Conservation (phyloP, 2,888 invertebrate species). For the Phengaris arion region DNA sequence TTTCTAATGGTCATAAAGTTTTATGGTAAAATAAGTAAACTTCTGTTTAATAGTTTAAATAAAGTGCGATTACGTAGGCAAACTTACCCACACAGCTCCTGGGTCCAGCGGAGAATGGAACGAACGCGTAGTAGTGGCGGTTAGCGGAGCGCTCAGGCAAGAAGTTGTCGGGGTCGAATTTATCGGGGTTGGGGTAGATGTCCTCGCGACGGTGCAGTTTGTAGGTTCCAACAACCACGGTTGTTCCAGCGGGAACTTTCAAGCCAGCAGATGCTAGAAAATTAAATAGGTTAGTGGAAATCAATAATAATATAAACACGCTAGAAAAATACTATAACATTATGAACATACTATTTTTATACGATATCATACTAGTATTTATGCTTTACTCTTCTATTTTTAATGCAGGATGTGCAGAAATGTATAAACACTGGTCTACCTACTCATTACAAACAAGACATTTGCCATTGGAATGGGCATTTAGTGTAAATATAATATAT, state of each 20-base stretch:
- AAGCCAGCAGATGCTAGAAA: slow-evolving; percentile 81
- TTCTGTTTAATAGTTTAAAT: neutral
- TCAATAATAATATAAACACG: neutral
- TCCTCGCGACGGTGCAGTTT: slow-evolving; percentile 85
- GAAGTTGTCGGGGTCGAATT: slow-evolving; percentile 92
- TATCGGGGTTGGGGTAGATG: slow-evolving; percentile 86
- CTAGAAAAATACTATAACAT: too few species aligned
- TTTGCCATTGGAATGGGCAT: too few species aligned
- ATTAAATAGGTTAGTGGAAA: neutral
- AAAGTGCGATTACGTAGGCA: too few species aligned
- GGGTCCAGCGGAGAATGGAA: slow-evolving; percentile 91
- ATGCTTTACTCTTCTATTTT: too few species aligned
- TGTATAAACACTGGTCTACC: too few species aligned
- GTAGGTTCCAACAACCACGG: slow-evolving; percentile 83
- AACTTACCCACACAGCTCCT: slow-evolving; percentile 87
- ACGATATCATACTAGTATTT: too few species aligned
- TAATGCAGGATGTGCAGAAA: too few species aligned
- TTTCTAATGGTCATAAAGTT: slow-evolving; percentile 4
- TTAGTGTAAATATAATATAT: too few species aligned
- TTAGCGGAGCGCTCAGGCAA: slow-evolving; percentile 87
- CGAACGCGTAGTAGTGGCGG: slow-evolving; percentile 89
- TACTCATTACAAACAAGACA: too few species aligned
- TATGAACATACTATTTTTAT: too few species aligned
- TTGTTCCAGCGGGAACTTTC: slow-evolving; percentile 84
- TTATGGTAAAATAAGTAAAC: neutral